Evolutionary conservation across 2,888 invertebrate species (phyloP).

Genomic region (Diarsia brunnea): DNA sequence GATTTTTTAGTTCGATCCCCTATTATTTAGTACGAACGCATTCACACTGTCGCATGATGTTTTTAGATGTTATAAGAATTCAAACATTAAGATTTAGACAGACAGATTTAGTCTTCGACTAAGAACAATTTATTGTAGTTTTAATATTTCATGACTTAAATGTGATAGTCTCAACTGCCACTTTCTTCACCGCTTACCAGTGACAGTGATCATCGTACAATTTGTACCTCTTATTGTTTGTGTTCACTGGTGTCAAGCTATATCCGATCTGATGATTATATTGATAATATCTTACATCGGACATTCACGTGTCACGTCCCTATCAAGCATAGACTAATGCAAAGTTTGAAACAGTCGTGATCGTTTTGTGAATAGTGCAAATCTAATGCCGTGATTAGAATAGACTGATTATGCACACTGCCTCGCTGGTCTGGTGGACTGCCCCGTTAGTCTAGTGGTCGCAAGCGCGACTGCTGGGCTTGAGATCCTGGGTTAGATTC

Average conservation of each 20-base stretch:
- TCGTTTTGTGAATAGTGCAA: conserved; percentile 41
- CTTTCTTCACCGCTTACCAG: not conserved
- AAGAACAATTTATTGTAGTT: not conserved
- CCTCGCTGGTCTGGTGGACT: not conserved
- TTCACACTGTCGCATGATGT: not conserved
- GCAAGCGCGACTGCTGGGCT: not conserved
- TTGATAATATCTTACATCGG: not conserved
- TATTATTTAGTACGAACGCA: too few species aligned
- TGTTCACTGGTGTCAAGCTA: not conserved
- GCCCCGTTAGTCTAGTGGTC: not conserved
- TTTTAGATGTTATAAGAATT: not conserved
- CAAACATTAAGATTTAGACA: not conserved
- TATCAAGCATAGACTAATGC: conserved; percentile 30
- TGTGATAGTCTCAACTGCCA: not conserved
- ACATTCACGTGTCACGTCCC: conserved; percentile 33
- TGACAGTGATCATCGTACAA: too few species aligned
- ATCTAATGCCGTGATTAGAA: conserved; percentile 33
- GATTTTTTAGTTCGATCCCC: too few species aligned
- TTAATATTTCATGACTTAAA: not conserved
- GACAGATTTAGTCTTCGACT: too few species aligned
- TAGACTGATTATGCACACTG: not conserved
- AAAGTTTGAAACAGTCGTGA: conserved; percentile 40
- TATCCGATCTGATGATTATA: not conserved
- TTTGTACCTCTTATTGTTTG: too few species aligned
- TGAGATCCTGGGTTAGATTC: too few species aligned